Percentiles rank a stretch among this genome's conserved stretches.
Conservation (phyloP, 2,797 vertebrate genomes). For the Neoniphon sammara region DNA sequence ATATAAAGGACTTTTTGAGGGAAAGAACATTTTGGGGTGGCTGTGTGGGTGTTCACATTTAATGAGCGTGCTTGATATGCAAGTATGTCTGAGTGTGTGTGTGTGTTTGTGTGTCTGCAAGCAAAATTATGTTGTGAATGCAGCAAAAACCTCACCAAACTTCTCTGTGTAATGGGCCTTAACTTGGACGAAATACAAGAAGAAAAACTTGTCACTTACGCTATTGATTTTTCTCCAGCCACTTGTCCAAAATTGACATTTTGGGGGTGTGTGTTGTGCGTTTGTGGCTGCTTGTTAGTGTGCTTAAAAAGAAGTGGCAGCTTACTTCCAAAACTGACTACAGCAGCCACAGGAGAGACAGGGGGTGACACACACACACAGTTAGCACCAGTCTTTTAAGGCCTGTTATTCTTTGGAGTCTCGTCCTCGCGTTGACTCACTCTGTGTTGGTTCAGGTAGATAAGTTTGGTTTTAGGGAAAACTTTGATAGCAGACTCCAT, state of each 20-base stretch:
- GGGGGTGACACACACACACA: constrained; percentile 21
- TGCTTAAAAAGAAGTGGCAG: constrained; percentile 24
- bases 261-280: constrained; percentile 23
- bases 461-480: constrained; percentile 33
- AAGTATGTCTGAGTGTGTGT: not conserved
- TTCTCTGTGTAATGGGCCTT: constrained; percentile 6
- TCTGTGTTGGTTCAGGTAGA: constrained; percentile 22
- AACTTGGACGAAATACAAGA: constrained; percentile 8
- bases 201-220: constrained; percentile 24
- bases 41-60: not conserved
- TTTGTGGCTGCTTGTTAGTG: not conserved
- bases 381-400: constrained; percentile 13
- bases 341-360: constrained; percentile 16
- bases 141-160: too few relatives aligned
- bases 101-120: constrained; percentile 14
- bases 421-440: constrained; percentile 7
- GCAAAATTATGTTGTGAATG: constrained; percentile 3
- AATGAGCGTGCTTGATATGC: too few relatives aligned
- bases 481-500: not conserved
- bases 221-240: constrained; percentile 41
- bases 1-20: too few relatives aligned
- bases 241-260: constrained; percentile 36
- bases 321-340: constrained; percentile 7
- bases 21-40: too few relatives aligned
- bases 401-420: not conserved